phyloP scores from a whole-genome alignment of 2,797 vertebrate species.

The Limosa lapponica region DNA sequence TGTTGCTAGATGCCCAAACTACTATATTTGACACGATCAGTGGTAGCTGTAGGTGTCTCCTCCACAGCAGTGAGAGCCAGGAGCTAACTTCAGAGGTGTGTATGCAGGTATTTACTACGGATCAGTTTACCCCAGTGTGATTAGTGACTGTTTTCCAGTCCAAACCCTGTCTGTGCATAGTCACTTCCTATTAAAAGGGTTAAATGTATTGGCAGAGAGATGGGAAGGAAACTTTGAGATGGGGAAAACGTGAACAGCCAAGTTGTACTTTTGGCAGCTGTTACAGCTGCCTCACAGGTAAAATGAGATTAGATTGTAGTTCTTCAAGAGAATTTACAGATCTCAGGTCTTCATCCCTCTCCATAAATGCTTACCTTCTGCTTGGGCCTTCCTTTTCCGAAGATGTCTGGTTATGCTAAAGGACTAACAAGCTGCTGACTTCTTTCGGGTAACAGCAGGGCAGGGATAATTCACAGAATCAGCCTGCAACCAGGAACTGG shows the following conservation, averaged over 20 bases:
- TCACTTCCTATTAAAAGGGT: not conserved
- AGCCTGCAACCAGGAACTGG: slow-evolving; percentile 11
- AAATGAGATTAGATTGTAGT: not conserved
- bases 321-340: not conserved
- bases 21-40: not conserved
- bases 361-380: not conserved
- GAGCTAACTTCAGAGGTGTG: not conserved
- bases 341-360: not conserved
- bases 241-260: not conserved
- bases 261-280: not conserved
- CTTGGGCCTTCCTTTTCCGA: not conserved
- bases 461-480: not conserved
- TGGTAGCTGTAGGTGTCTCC: not conserved
- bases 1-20: not conserved
- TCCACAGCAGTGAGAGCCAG: not conserved
- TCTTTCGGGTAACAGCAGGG: not conserved
- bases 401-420: not conserved
- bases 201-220: not conserved
- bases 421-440: not conserved
- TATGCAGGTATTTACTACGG: not conserved
- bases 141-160: not conserved
- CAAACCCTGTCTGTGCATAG: not conserved
- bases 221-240: not conserved
- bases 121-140: not conserved
- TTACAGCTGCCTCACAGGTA: not conserved